Evolutionary conservation across 2,797 vertebrate species (phyloP).

Genomic region (Lithobates sylvaticus): DNA sequence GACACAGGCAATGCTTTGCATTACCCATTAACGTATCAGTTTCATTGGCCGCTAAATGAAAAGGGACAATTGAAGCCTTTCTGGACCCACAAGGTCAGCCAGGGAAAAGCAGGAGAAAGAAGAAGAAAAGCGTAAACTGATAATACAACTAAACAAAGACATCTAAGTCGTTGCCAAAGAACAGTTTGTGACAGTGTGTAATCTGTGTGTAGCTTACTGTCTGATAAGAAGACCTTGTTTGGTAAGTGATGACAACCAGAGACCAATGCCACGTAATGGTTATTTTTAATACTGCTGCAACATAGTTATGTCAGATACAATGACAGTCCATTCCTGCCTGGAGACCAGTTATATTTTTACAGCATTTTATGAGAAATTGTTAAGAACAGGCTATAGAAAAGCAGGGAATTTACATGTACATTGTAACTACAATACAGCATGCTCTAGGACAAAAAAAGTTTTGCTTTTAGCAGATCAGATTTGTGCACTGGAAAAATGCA

Average conservation of each 20-base stretch:
- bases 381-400: not conserved
- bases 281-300: not conserved
- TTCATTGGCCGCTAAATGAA: constrained; percentile 39
- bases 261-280: not conserved
- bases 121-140: constrained; percentile 35
- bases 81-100: constrained; percentile 34
- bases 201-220: not conserved
- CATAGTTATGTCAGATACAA: not conserved
- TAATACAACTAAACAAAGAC: constrained; percentile 23
- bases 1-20: constrained; percentile 11
- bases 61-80: constrained; percentile 49
- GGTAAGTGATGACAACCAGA: not conserved
- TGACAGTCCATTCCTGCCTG: not conserved
- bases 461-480: not conserved
- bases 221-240: not conserved
- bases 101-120: not conserved
- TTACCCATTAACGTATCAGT: constrained; percentile 57
- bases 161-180: not conserved
- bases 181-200: constrained; percentile 12
- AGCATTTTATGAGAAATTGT: not conserved
- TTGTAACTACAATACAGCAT: too few species aligned
- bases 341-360: not conserved
- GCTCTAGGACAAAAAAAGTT: not conserved
- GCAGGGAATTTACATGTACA: too few species aligned
- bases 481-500: not conserved